Percentiles rank a stretch among this genome's conserved stretches.
Evolutionary conservation across 2,113 vertebrate genomes (phyloP).

Genomic region (Otocyon megalotis): DNA sequence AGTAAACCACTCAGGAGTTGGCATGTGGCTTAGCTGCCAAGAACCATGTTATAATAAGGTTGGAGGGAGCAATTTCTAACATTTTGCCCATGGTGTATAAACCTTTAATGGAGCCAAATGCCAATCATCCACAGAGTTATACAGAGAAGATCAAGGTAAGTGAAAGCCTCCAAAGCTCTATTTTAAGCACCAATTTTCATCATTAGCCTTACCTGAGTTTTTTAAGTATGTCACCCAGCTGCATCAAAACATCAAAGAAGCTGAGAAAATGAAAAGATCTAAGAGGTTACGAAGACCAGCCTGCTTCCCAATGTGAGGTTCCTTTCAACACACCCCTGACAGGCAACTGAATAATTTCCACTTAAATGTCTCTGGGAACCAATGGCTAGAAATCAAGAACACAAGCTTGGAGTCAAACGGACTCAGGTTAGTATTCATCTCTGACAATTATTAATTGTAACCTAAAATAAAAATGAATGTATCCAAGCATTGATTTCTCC

Average conservation of each 20-base stretch:
- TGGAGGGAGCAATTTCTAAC: slow-evolving; percentile 58
- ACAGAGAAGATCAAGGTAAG: slow-evolving; percentile 24
- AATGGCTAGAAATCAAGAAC: neutral
- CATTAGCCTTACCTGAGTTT: neutral
- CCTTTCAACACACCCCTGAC: neutral
- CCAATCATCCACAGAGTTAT: neutral
- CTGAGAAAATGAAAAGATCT: neutral
- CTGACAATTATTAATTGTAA: neutral
- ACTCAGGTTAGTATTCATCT: neutral
- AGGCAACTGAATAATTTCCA: neutral
- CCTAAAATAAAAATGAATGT: neutral
- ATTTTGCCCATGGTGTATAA: slow-evolving; percentile 52
- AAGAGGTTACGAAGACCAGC: neutral
- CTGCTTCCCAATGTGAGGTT: neutral
- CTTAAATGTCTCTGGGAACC: neutral
- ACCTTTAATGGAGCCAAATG: slow-evolving; percentile 65
- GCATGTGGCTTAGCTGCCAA: slow-evolving; percentile 64
- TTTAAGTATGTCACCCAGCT: neutral
- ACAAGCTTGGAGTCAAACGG: neutral
- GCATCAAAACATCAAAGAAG: slow-evolving; percentile 17
- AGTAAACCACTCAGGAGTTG: slow-evolving; percentile 55
- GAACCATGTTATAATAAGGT: slow-evolving; percentile 58
- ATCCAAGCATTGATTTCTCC: neutral
- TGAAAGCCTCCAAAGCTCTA: slow-evolving; percentile 1
- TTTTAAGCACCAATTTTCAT: slow-evolving; percentile 43